Conservation (phyloP, 2,888 invertebrate species). For the Andrena haemorrhoa region DNA sequence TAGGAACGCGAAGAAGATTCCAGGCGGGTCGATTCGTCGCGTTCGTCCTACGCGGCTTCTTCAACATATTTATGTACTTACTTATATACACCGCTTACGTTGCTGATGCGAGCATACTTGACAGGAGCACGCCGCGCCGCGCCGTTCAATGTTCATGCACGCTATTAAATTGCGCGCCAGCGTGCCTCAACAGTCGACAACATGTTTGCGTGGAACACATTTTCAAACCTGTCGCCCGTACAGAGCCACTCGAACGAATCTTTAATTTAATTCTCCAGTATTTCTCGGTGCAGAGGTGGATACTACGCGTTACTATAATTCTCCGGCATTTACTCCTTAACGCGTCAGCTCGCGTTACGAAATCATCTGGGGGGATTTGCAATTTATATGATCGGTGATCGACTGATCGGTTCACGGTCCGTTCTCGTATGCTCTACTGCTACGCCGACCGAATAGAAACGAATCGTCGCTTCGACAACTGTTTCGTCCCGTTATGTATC, state of each 20-base stretch:
- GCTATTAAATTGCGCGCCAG: constrained; percentile 5
- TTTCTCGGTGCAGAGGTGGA: no score
- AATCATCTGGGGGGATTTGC: no score
- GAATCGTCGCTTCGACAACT: not conserved
- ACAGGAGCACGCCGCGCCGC: not conserved
- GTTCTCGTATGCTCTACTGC: no score
- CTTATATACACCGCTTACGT: not conserved
- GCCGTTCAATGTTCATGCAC: not conserved
- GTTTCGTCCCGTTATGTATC: not conserved
- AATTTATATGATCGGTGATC: no score
- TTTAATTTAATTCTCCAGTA: not conserved
- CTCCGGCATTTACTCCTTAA: no score
- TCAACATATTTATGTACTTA: no score
- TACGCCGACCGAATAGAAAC: no score
- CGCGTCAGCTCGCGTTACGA: no score
- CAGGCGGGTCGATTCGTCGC: not conserved
- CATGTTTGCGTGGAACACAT: constrained; percentile 6
- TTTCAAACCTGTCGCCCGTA: not conserved
- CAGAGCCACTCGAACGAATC: not conserved
- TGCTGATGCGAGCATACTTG: no score
- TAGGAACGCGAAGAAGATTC: not conserved
- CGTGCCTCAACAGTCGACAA: not conserved
- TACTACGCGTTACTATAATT: no score
- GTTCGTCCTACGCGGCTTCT: not conserved
- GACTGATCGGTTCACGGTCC: no score